Evolutionary conservation across 1,140 invertebrate species (phyloP).

Genomic region (Samia ricini): DNA sequence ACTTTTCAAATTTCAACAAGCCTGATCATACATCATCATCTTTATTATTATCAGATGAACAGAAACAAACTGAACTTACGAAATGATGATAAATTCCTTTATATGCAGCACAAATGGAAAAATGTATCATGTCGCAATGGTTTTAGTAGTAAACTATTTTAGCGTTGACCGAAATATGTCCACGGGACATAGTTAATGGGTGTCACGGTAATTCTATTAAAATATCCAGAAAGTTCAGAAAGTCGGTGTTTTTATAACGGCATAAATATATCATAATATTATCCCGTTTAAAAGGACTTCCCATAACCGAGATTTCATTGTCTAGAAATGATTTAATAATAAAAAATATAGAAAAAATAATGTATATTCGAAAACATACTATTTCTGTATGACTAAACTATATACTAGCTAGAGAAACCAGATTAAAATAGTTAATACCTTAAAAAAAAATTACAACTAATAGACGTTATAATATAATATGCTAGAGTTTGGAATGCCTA

Average conservation of each 20-base stretch:
- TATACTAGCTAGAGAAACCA: too few relatives aligned
- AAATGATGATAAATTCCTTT: neutral
- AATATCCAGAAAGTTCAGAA: constrained; percentile 1
- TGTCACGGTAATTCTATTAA: constrained; percentile 25
- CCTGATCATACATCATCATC: neutral
- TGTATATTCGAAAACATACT: too few relatives aligned
- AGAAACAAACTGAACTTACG: neutral
- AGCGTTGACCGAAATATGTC: constrained; percentile 43
- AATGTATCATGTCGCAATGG: constrained; percentile 32
- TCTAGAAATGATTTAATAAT: too few relatives aligned
- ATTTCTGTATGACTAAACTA: too few relatives aligned
- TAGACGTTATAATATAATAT: too few relatives aligned
- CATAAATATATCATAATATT: neutral
- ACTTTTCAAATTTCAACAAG: neutral
- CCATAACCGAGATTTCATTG: too few relatives aligned
- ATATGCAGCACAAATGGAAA: constrained; percentile 17
- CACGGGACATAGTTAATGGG: constrained; percentile 35
- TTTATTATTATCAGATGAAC: neutral
- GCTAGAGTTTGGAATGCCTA: too few relatives aligned
- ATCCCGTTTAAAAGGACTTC: neutral
- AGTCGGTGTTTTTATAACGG: constrained; percentile 3
- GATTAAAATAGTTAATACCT: too few relatives aligned
- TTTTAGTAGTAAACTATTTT: constrained; percentile 26
- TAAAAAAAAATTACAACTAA: too few relatives aligned
- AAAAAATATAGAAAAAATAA: too few relatives aligned